Conservation (phyloP, 2,797 vertebrate genomes). For the Anomalospiza imberbis region DNA sequence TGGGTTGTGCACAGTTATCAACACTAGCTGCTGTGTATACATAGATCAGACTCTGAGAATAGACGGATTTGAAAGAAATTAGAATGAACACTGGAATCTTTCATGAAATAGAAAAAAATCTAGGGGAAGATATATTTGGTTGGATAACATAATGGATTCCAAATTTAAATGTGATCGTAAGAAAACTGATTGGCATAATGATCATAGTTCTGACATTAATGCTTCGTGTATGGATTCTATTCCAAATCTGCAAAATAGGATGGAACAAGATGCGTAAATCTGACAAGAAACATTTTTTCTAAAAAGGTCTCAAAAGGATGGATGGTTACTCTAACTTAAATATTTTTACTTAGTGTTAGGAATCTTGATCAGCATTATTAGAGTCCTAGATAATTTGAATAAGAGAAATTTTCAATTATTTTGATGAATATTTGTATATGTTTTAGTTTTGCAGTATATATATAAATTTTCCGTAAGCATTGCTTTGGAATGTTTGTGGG, state of each 20-base stretch:
- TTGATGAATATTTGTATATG: neutral
- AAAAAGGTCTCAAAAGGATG: neutral
- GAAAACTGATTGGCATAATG: neutral
- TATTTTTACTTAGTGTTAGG: neutral
- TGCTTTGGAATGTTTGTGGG: neutral
- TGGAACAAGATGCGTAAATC: neutral
- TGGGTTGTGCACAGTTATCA: neutral
- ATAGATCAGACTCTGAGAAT: neutral
- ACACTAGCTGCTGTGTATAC: neutral
- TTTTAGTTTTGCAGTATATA: neutral
- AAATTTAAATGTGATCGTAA: neutral
- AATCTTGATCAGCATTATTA: neutral
- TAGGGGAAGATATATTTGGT: neutral
- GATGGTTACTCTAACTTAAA: neutral
- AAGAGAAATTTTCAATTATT: neutral
- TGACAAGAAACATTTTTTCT: neutral
- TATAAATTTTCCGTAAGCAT: neutral
- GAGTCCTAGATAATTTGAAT: neutral
- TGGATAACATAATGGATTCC: neutral
- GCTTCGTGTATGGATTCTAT: neutral
- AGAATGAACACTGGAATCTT: neutral
- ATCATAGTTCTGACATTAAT: neutral
- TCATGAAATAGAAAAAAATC: neutral
- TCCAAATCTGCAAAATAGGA: neutral
- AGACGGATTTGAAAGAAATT: neutral